A percentile compares a stretch with the other conserved stretches of the same genome.
Evolutionary conservation across 2,797 vertebrate genomes (phyloP).

Genomic region (Gobionotothen gibberifrons): DNA sequence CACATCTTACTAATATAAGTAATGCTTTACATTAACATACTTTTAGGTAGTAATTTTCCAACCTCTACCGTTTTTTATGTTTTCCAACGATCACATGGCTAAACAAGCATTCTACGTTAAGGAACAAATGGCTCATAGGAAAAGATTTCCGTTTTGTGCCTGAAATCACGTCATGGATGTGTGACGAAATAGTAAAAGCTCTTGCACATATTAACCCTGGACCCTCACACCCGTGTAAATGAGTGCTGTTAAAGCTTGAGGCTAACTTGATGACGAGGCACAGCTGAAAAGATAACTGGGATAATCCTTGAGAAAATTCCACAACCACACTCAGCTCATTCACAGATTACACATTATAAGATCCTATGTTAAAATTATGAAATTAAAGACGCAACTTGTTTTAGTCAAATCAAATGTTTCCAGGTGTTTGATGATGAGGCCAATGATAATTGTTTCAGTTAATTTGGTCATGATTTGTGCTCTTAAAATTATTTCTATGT

Average conservation of each 20-base stretch:
- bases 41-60: too few relatives aligned
- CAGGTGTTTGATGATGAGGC: neutral
- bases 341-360: neutral
- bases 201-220: slow-evolving; percentile 63
- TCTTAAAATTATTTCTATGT: too few relatives aligned
- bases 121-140: slow-evolving; percentile 20
- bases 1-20: neutral
- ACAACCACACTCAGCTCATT: neutral
- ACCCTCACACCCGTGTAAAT: slow-evolving; percentile 20
- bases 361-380: neutral
- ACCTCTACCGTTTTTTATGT: neutral
- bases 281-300: slow-evolving; percentile 4
- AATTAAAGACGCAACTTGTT: neutral
- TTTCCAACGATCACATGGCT: neutral
- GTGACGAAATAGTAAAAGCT: slow-evolving; percentile 12
- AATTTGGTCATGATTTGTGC: neutral
- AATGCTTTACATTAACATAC: neutral
- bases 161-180: slow-evolving; percentile 55
- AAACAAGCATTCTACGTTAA: neutral
- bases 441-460: neutral
- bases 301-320: neutral
- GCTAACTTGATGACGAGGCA: slow-evolving; percentile 33
- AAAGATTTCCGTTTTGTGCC: slow-evolving; percentile 7
- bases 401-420: neutral
- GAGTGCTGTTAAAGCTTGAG: slow-evolving; percentile 10